Evolutionary conservation across 2,797 vertebrate species (phyloP).

Genomic region (Anguilla pacifica): DNA sequence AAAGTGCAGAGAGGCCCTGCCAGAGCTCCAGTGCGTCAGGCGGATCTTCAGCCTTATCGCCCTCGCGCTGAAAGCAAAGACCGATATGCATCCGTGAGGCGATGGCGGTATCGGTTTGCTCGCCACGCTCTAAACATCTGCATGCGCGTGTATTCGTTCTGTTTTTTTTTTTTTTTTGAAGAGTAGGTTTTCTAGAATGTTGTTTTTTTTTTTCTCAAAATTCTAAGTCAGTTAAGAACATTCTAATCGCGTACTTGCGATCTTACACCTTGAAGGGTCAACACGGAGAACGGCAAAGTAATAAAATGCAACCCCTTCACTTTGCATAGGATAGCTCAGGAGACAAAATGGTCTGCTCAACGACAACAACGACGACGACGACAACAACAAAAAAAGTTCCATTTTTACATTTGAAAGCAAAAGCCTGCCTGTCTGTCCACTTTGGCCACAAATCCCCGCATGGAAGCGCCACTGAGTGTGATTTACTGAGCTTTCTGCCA

Average conservation of each 20-base stretch:
- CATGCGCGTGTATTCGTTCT: background rate
- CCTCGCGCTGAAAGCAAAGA: slow-evolving; percentile 1
- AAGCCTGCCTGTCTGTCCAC: background rate
- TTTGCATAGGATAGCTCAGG: no score
- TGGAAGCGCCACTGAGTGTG: background rate
- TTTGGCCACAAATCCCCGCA: background rate
- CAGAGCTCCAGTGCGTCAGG: background rate
- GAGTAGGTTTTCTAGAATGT: background rate
- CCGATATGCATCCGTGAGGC: background rate
- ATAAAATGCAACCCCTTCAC: background rate
- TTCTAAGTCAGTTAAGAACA: no score
- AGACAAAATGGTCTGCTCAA: background rate
- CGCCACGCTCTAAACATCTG: background rate
- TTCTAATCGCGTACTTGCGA: no score
- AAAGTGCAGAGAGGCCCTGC: background rate
- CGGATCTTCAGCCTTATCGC: slow-evolving; percentile 1
- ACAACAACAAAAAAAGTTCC: background rate
- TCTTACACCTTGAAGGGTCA: no score
- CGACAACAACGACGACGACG: no score
- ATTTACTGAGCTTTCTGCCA: background rate
- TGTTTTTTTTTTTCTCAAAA: no score
- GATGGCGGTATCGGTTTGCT: background rate
- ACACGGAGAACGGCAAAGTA: background rate
- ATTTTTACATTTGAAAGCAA: background rate
- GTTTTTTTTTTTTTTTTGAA: background rate